These are phyloP conservation scores for Ceratotherium simum DNA, from an alignment of 2,113 vertebrate species.

Conservation along the genomic window DNA sequence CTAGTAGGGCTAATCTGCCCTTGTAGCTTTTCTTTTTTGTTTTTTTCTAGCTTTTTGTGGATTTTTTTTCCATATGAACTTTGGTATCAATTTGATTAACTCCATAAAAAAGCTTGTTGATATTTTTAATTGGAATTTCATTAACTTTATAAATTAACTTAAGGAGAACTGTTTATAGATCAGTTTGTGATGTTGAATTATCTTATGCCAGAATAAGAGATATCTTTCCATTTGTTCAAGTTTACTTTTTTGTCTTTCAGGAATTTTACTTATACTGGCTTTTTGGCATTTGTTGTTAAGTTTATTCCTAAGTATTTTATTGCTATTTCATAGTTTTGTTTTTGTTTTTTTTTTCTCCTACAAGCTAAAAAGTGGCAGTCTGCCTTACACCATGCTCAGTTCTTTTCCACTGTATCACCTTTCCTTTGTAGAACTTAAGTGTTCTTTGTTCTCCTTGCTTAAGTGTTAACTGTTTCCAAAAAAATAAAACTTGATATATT, in stretches of 20 bases:
- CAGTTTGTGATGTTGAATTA: constrained; percentile 24
- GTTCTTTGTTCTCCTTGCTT: constrained; percentile 23
- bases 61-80: constrained; percentile 23
- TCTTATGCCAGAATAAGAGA: background rate
- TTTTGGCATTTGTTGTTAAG: constrained; percentile 30
- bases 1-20: background rate
- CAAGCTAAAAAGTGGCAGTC: background rate
- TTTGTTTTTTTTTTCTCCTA: background rate
- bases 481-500: background rate
- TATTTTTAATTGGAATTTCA: constrained; percentile 54
- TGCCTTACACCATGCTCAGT: background rate
- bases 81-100: background rate
- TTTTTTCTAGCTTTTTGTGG: constrained; percentile 20
- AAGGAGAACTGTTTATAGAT: background rate
- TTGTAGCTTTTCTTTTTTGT: background rate
- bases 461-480: background rate
- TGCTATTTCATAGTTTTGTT: background rate
- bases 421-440: constrained; percentile 17
- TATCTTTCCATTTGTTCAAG: constrained; percentile 10
- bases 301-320: constrained; percentile 41
- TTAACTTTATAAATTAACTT: background rate
- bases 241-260: constrained; percentile 11
- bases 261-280: background rate
- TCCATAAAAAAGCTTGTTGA: background rate
- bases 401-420: background rate